phyloP scores from a whole-genome alignment of 2,888 invertebrate genomes.

The Mechanitis messenoides region DNA sequence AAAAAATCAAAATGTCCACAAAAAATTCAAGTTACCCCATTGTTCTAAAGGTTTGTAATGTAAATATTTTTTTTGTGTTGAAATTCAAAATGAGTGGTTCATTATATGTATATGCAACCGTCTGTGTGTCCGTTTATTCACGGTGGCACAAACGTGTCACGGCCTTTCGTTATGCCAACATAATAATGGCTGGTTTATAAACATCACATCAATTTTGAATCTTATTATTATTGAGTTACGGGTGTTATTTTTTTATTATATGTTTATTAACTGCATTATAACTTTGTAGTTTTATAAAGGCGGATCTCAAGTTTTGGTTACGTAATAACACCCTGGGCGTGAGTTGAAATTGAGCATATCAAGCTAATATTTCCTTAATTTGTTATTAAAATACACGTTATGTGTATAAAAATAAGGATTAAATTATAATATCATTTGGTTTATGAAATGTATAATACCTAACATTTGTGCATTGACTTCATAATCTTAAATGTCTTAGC shows the following conservation, averaged over 20 bases:
- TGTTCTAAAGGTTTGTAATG: constrained; percentile 27
- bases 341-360: constrained; percentile 57
- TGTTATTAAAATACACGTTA: constrained; percentile 17
- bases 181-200: constrained; percentile 6
- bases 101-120: constrained; percentile 40
- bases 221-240: constrained; percentile 24
- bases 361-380: constrained; percentile 54
- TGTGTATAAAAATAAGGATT: neutral
- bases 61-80: constrained; percentile 25
- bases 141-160: constrained; percentile 65
- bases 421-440: neutral
- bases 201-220: constrained; percentile 6
- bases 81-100: constrained; percentile 23
- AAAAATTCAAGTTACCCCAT: constrained; percentile 8
- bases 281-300: constrained; percentile 38
- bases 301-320: constrained; percentile 55
- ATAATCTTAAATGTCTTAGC: too few relatives aligned
- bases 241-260: constrained; percentile 7
- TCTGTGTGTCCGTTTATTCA: constrained; percentile 63
- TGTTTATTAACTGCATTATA: constrained; percentile 15
- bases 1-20: too few relatives aligned
- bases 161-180: constrained; percentile 42
- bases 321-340: constrained; percentile 60
- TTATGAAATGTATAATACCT: constrained; percentile 5
- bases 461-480: constrained; percentile 6